These are phyloP conservation scores for Lucilia sericata DNA, from an alignment of 1,140 invertebrate species.

Conservation along the genomic window DNA sequence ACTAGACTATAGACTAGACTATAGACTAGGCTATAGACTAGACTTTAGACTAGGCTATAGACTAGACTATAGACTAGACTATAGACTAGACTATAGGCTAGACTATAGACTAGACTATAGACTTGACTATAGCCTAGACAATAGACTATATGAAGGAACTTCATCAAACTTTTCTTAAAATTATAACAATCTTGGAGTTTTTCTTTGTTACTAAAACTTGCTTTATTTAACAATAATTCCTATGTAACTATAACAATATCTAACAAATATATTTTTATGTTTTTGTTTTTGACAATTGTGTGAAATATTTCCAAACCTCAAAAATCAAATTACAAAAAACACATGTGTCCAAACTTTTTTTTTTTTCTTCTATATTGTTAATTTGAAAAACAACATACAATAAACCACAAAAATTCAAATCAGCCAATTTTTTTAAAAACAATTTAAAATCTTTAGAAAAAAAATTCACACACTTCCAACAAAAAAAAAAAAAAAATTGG, in stretches of 20 bases:
- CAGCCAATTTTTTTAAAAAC: neutral
- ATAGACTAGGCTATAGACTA: too few relatives aligned
- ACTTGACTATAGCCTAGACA: too few relatives aligned
- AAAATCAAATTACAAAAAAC: neutral
- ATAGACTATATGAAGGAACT: too few relatives aligned
- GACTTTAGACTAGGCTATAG: too few relatives aligned
- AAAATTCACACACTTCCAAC: neutral
- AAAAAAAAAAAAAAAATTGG: neutral
- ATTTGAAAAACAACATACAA: neutral
- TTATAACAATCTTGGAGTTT: too few relatives aligned
- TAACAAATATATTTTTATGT: neutral
- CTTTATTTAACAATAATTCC: neutral
- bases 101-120: too few relatives aligned
- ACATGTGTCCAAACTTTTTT: neutral
- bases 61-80: too few relatives aligned
- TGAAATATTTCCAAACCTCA: neutral
- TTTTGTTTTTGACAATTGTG: neutral
- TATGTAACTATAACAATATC: neutral
- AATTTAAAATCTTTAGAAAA: neutral
- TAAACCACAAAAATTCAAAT: slow-evolving; percentile 10
- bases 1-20: too few relatives aligned
- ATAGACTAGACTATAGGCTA: too few relatives aligned
- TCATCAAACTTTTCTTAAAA: too few relatives aligned
- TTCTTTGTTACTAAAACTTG: neutral
- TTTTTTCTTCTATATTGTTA: neutral